A percentile compares a stretch with the other conserved stretches of the same genome.
Evolutionary conservation across 2,797 vertebrate genomes (phyloP).

Genomic region (Caiman crocodilus): DNA sequence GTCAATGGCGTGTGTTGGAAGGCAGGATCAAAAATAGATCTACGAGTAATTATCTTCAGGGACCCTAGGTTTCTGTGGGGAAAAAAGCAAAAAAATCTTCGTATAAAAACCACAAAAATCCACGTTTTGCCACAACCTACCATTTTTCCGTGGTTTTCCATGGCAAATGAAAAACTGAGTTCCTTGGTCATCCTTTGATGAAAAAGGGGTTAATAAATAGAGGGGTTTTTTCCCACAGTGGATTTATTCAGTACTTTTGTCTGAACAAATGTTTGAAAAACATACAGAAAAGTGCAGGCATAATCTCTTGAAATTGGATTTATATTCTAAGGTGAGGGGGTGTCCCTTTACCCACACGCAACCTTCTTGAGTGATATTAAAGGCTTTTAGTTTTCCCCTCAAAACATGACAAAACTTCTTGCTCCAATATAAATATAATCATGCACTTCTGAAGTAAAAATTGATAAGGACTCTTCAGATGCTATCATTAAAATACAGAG

Average conservation of each 20-base stretch:
- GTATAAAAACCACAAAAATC: no score
- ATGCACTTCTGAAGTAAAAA: constrained; percentile 28
- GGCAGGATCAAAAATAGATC: neutral
- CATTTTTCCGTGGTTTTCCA: no score
- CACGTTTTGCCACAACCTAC: no score
- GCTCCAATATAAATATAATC: neutral
- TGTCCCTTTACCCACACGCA: neutral
- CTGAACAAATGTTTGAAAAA: constrained; percentile 4
- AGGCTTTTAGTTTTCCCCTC: constrained; percentile 34
- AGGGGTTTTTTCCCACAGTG: constrained; percentile 5
- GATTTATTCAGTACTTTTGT: neutral
- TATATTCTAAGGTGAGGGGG: neutral
- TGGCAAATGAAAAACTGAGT: neutral
- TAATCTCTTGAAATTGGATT: constrained; percentile 21
- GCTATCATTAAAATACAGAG: constrained; percentile 49
- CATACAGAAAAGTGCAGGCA: neutral
- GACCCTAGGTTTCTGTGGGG: no score
- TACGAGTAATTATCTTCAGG: neutral
- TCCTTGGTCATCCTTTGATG: neutral
- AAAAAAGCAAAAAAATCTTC: no score
- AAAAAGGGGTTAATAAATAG: neutral
- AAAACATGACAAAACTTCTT: constrained; percentile 23
- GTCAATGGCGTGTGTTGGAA: neutral
- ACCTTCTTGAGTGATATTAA: constrained; percentile 26
- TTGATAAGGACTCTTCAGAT: constrained; percentile 48